These are phyloP conservation scores for Panzeria rudis DNA, from an alignment of 2,888 invertebrate species.

Conservation along the genomic window DNA sequence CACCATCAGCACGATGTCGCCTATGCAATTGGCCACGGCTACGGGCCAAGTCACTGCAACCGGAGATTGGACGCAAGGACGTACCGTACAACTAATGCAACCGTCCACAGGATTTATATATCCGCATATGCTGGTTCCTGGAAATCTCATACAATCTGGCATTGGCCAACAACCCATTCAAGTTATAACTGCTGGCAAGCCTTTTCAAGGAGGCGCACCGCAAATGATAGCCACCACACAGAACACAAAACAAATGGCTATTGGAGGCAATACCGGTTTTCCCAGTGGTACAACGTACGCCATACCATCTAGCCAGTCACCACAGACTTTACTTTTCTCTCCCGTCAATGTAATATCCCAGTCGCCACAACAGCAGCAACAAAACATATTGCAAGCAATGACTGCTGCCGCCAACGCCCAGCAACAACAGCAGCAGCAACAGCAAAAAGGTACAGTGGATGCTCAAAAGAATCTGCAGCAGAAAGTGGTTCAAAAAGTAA, in stretches of 20 bases:
- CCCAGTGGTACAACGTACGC: constrained; percentile 88
- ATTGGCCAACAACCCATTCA: constrained; percentile 83
- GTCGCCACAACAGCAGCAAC: constrained; percentile 83
- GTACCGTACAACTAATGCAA: constrained; percentile 93
- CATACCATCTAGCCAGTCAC: constrained; percentile 90
- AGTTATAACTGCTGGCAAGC: constrained; percentile 90
- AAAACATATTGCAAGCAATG: constrained; percentile 82
- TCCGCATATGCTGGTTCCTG: constrained; percentile 92
- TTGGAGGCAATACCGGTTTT: constrained; percentile 83
- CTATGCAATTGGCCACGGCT: constrained; percentile 87
- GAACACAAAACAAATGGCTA: constrained; percentile 87
- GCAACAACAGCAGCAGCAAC: constrained; percentile 78
- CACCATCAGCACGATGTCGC: constrained; percentile 90
- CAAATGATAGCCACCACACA: constrained; percentile 91
- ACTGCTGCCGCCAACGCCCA: constrained; percentile 77
- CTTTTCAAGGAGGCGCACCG: constrained; percentile 92
- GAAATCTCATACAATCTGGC: constrained; percentile 87
- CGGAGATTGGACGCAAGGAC: constrained; percentile 88
- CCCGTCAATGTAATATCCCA: constrained; percentile 83
- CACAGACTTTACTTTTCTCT: constrained; percentile 90
- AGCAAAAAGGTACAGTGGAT: constrained; percentile 75
- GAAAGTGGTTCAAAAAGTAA: constrained; percentile 86
- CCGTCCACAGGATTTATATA: constrained; percentile 88
- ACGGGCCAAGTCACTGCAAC: constrained; percentile 86
- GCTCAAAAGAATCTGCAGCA: constrained; percentile 83